phyloP scores from a whole-genome alignment of 2,888 invertebrate genomes.

The Meghimatium bilineatum region DNA sequence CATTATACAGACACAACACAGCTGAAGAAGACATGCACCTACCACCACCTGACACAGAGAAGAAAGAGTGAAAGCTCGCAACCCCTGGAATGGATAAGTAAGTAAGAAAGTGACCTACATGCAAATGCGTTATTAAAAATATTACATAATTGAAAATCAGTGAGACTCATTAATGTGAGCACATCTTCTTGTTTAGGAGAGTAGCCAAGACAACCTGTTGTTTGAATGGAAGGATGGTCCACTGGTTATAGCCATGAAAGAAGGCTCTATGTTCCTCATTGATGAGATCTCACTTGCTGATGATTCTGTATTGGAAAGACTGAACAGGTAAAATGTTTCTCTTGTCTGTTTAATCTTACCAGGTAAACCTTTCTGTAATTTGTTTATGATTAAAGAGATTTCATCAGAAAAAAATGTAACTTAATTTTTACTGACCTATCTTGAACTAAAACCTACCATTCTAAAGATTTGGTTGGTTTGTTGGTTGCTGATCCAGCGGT shows the following conservation, averaged over 20 bases:
- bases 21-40: no score
- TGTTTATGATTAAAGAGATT: neutral
- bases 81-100: no score
- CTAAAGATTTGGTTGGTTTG: no score
- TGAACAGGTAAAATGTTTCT: slow-evolving; percentile 84
- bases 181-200: slow-evolving; percentile 42
- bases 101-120: no score
- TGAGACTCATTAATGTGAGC: neutral
- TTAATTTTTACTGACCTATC: no score
- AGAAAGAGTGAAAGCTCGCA: no score
- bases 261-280: slow-evolving; percentile 92
- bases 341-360: neutral
- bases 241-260: slow-evolving; percentile 91
- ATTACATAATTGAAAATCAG: no score
- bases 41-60: no score
- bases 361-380: neutral
- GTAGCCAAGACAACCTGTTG: slow-evolving; percentile 77
- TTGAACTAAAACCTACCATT: no score
- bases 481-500: no score
- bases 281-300: slow-evolving; percentile 99
- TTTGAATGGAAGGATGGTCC: slow-evolving; percentile 99
- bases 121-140: no score
- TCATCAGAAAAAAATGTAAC: neutral
- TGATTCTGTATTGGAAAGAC: slow-evolving; percentile 96
- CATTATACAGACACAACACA: no score